Percentiles rank a stretch among this genome's conserved stretches.
phyloP scores from a whole-genome alignment of 1,140 invertebrate species.

The Drosophila pachea region DNA sequence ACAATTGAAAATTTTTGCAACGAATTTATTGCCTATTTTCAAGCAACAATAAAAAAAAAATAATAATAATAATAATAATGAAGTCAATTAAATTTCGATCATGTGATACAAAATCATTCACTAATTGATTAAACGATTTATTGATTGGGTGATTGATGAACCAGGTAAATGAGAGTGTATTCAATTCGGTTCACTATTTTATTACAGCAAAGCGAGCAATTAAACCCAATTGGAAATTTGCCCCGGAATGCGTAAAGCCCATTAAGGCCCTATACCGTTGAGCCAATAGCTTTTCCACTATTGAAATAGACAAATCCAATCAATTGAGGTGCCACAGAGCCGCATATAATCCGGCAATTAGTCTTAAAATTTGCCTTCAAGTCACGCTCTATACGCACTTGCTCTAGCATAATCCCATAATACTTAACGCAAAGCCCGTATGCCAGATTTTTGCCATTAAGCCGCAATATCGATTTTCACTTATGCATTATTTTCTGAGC shows the following conservation, averaged over 20 bases:
- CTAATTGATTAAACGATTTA: neutral
- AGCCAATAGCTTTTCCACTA: neutral
- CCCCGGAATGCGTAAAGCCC: too few relatives aligned
- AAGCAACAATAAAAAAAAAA: too few relatives aligned
- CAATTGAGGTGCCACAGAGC: neutral
- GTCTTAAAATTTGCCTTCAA: slow-evolving; percentile 19
- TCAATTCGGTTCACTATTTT: neutral
- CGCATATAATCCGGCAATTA: slow-evolving; percentile 28
- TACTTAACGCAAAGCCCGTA: slow-evolving; percentile 8
- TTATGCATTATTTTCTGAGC: slow-evolving; percentile 24
- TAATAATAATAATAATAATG: too few relatives aligned
- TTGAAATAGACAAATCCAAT: neutral
- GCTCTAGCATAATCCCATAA: slow-evolving; percentile 23
- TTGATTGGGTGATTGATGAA: neutral
- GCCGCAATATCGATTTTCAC: slow-evolving; percentile 36
- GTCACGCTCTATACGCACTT: slow-evolving; percentile 22
- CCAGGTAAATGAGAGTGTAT: neutral
- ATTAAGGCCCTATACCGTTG: neutral
- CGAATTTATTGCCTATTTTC: too few relatives aligned
- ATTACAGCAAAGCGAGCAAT: neutral
- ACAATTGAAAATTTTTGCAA: neutral
- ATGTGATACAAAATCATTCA: neutral
- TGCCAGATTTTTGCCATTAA: slow-evolving; percentile 18
- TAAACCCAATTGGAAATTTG: neutral
- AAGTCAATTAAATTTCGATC: too few relatives aligned